Conservation (phyloP, 2,797 vertebrate genomes). For the Coccyzus lansbergi region DNA sequence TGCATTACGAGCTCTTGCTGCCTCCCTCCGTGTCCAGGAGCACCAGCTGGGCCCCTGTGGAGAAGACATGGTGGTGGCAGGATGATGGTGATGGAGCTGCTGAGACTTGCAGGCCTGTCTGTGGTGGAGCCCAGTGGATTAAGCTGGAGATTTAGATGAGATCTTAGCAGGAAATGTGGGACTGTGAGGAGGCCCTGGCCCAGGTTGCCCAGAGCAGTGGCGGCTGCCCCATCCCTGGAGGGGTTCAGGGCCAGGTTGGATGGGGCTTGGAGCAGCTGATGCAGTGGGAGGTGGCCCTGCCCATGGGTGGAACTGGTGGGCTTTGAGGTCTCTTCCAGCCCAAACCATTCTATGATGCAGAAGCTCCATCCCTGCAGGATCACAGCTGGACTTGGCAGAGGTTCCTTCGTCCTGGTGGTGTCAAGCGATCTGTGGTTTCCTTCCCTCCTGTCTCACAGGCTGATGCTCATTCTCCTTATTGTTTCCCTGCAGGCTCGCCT, state of each 20-base stretch:
- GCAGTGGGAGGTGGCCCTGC: too few species aligned
- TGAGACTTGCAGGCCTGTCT: rapidly evolving
- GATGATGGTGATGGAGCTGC: neutral
- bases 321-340: too few species aligned
- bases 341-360: too few species aligned
- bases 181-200: too few species aligned
- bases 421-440: neutral
- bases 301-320: too few species aligned
- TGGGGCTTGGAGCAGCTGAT: too few species aligned
- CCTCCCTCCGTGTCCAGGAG: rapidly evolving
- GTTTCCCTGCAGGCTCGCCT: conserved; percentile 85
- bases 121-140: too few species aligned
- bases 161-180: too few species aligned
- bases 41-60: rapidly evolving
- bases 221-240: too few species aligned
- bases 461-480: neutral
- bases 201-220: too few species aligned
- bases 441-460: neutral
- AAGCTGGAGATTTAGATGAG: too few species aligned
- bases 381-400: neutral
- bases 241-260: too few species aligned
- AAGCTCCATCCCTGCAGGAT: neutral
- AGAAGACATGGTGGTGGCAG: neutral
- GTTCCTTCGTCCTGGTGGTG: neutral
- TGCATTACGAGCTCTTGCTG: rapidly evolving